Conservation (phyloP, 2,797 vertebrate species). For the Lacerta bilineata region DNA sequence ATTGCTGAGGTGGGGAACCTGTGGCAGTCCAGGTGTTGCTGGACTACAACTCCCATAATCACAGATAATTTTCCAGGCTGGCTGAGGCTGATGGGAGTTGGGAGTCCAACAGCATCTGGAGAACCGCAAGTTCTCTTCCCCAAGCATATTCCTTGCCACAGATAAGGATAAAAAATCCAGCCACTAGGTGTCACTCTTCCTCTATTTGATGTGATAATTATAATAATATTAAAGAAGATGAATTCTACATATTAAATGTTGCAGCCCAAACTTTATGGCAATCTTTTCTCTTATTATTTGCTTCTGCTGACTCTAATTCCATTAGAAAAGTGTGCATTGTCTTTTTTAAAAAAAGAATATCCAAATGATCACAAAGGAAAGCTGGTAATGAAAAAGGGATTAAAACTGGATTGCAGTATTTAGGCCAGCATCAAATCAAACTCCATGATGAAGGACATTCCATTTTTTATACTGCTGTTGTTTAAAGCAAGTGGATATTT, state of each 20-base stretch:
- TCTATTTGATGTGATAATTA: accelerated
- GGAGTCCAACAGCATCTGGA: no score
- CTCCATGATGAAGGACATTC: background rate
- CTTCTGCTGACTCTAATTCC: background rate
- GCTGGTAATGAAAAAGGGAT: background rate
- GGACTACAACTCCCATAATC: no score
- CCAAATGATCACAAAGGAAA: no score
- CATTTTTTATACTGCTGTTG: background rate
- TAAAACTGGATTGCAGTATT: background rate
- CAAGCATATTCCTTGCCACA: background rate
- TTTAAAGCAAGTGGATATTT: background rate
- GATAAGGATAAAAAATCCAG: background rate
- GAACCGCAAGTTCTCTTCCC: no score
- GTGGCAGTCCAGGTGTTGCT: no score
- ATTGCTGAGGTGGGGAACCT: background rate
- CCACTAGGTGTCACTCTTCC: conserved; percentile 6
- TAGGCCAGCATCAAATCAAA: background rate
- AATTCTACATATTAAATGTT: background rate
- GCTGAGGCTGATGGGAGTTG: no score
- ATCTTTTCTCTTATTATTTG: background rate
- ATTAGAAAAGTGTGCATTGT: background rate
- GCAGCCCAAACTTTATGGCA: background rate
- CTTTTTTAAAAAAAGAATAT: background rate
- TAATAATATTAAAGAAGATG: background rate
- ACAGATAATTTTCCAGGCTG: no score